Evolutionary conservation across 2,113 vertebrate species (phyloP), one percentile per base, ranked within the genome.

Genomic region (Spilogale gracilis): DNA sequence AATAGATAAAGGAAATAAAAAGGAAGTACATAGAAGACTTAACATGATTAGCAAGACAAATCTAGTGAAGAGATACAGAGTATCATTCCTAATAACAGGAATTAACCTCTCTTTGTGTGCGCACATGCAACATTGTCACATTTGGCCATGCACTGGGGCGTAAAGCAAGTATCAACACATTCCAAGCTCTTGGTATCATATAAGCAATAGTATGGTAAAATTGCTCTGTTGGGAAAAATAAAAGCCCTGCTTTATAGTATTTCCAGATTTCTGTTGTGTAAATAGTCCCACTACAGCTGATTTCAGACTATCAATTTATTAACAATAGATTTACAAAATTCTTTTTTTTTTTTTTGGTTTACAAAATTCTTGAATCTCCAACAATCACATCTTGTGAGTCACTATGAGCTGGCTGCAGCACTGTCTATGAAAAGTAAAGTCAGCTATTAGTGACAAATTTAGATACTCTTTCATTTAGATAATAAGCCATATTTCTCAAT

Each of bases 371-470:
- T 0, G 3, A 93, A 50, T 93, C 58, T 76, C 87, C 76, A 86
- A 73, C 4, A 45, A 43, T 73, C 43, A 56, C 2, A 2, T 89
- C 17, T 92, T 89, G 7, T 52, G 82, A 84, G 32, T 65, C 58
- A 61, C 11, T 61, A 10, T 3, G 30, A 69, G 30, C 80, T 81
- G 61, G 17, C 43, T 85, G 11, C 11, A 74, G 50, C 2, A 32
- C 14, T 48, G 43, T 67, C 7, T 32, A 27, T 65, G 83, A 82
- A 76, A 81, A 85, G 63, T 63, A 48, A 93, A 54, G 43, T 93
- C 32, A 88, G 18, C 45, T 83, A 73, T 80, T 78, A 91, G 79
- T 96, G 54, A 95, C 67, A 73, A 54, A 71, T 21, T 5, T 79
- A 85, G 32, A 12, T 45, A 2, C 3, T 27, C 25, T 60, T 50